Evolutionary conservation across 2,888 invertebrate genomes (phyloP).

Genomic region (Mycalesis mineus): DNA sequence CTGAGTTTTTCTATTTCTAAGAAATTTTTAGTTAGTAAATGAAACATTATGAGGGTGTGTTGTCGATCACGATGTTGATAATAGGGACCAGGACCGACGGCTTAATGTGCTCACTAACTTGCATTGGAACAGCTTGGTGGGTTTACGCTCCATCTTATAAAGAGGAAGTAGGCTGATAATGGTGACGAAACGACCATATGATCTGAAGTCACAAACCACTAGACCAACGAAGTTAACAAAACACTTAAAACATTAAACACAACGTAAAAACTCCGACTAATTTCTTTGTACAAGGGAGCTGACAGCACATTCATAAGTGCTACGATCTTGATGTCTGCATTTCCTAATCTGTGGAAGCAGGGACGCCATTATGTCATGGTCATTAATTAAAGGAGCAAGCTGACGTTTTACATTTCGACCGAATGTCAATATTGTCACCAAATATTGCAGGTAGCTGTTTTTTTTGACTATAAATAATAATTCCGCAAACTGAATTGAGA

Average conservation of each 20-base stretch:
- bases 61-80: no score
- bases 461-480: constrained; percentile 3
- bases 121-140: no score
- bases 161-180: no score
- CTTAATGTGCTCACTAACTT: no score
- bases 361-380: constrained; percentile 51
- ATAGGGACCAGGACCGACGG: no score
- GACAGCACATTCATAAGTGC: constrained; percentile 63
- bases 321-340: constrained; percentile 69
- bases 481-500: neutral
- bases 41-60: no score
- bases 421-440: constrained; percentile 25
- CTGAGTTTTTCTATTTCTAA: no score
- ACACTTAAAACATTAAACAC: neutral
- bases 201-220: no score
- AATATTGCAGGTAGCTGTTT: constrained; percentile 26
- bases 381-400: constrained; percentile 61
- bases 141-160: no score
- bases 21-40: no score
- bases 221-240: neutral
- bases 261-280: constrained; percentile 32
- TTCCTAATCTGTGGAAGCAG: constrained; percentile 48
- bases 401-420: constrained; percentile 23
- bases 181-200: no score
- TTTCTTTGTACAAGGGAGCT: constrained; percentile 50